phyloP scores from a whole-genome alignment of 2,888 invertebrate genomes.

The Tanytarsus gracilentus region DNA sequence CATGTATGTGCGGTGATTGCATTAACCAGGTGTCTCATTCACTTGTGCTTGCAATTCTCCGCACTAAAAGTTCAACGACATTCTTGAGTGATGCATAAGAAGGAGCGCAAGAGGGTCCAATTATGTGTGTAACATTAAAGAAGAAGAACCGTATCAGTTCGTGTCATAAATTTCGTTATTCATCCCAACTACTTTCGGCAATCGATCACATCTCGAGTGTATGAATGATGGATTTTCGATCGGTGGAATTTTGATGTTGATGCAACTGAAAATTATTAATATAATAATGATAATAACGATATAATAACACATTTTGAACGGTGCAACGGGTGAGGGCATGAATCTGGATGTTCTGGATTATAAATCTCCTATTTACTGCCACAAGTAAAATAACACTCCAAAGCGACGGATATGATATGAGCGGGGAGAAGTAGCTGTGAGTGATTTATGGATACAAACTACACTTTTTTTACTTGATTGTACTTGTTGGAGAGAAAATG shows the following conservation, averaged over 20 bases:
- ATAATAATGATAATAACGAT: slow-evolving; percentile 25
- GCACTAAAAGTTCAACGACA: no score
- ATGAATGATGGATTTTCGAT: slow-evolving; percentile 2
- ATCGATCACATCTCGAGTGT: neutral
- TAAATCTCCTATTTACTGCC: slow-evolving; percentile 25
- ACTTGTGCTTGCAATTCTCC: no score
- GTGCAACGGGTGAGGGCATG: neutral
- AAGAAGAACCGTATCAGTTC: slow-evolving; percentile 10
- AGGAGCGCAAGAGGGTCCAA: neutral
- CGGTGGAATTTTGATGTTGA: slow-evolving; percentile 7
- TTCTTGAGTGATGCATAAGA: no score
- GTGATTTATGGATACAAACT: slow-evolving; percentile 26
- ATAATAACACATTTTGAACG: slow-evolving; percentile 18
- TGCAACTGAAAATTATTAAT: slow-evolving; percentile 24
- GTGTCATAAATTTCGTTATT: slow-evolving; percentile 4
- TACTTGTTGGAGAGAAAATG: no score
- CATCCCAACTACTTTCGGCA: slow-evolving; percentile 6
- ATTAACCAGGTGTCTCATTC: no score
- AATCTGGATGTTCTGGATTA: slow-evolving; percentile 8
- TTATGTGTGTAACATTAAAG: neutral
- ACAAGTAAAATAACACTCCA: slow-evolving; percentile 23
- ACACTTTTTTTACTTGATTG: neutral
- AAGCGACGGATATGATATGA: slow-evolving; percentile 15
- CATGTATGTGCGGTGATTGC: no score
- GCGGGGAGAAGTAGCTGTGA: slow-evolving; percentile 5